Conservation (phyloP, 2,888 invertebrate genomes). For the Oeneis ivallda region DNA sequence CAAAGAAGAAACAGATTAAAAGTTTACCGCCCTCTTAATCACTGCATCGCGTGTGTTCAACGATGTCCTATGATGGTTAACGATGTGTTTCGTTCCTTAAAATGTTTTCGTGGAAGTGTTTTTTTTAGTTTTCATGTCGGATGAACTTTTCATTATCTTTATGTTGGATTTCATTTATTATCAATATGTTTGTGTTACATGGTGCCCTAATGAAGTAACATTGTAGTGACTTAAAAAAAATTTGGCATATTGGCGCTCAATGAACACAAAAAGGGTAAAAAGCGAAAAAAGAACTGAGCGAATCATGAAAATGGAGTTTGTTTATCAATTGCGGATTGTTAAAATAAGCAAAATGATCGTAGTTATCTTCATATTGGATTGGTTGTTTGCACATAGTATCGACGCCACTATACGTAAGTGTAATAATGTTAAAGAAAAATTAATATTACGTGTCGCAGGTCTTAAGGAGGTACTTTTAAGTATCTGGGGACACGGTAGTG, state of each 20-base stretch:
- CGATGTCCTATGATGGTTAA: conserved; percentile 56
- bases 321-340: conserved; percentile 13
- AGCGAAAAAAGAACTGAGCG: neutral
- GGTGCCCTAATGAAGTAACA: neutral
- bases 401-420: conserved; percentile 35
- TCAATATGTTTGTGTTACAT: conserved; percentile 10
- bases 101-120: conserved; percentile 41
- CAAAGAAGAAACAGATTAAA: conserved; percentile 60
- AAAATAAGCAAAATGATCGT: conserved; percentile 32
- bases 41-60: conserved; percentile 72
- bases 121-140: conserved; percentile 34
- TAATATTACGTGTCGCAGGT: no score
- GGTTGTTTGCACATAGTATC: conserved; percentile 29
- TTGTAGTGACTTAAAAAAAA: neutral
- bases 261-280: neutral
- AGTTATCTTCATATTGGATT: conserved; percentile 32
- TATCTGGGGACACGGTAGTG: no score
- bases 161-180: conserved; percentile 22
- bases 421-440: neutral
- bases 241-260: conserved; percentile 26
- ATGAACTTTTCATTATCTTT: conserved; percentile 35
- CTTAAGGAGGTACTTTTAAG: no score
- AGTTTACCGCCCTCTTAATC: conserved; percentile 65
- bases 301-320: conserved; percentile 1
- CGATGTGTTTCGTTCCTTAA: conserved; percentile 60